Base-by-base conservation (phyloP, 2,888 invertebrate genomes). In the Cantharis nigra region DNA sequence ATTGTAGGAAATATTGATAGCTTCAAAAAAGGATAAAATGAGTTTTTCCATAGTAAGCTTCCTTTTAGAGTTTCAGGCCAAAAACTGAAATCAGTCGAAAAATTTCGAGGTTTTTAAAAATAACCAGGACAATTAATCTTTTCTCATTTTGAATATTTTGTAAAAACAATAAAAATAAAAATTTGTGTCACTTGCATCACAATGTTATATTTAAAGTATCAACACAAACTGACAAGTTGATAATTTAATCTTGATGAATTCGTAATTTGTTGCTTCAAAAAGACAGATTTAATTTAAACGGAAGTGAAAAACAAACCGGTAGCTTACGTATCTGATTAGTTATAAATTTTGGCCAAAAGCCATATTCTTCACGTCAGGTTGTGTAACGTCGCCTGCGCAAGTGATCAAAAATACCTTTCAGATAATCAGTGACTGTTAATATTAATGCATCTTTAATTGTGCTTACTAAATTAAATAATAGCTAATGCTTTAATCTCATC, bases 321-420 rank as follows among this genome's bases (percentile, higher is more conserved):
- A 79, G 69, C 77, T 33, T 16, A 71, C 67, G 71, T 70, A 74
- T 72, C 74, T 77, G 75, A 72, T 70, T 74, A 70, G 71, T 64
- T 70, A 26, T 9, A 26, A 26, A 26, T 28, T n/a, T 81, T 85
- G 85, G 85, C 83, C 69, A n/a, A 30, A 14, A 71, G 83, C 85
- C 85, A 84, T 75, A 79, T 76, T 78, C 49, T 49, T 79, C 81
- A 83, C 80, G 77, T 70, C 71, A 74, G 63, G 82, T 85, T 85
- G 83, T 83, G 84, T 83, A 84, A 85, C 81, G 74, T 49, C 79
- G 77, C 82, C 81, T 83, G 76, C 80, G 79, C 80, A 80, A 67
- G 69, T 33, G 82, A 80, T 80, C 84, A 82, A 83, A 85, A 86
- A 86, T 86, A 85, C 83, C 81, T 83, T n/a, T 80, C 82, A 84